Conservation (phyloP, 35 echinoderm and acorn worm genomes). For the Strongylocentrotus purpuratus region DNA sequence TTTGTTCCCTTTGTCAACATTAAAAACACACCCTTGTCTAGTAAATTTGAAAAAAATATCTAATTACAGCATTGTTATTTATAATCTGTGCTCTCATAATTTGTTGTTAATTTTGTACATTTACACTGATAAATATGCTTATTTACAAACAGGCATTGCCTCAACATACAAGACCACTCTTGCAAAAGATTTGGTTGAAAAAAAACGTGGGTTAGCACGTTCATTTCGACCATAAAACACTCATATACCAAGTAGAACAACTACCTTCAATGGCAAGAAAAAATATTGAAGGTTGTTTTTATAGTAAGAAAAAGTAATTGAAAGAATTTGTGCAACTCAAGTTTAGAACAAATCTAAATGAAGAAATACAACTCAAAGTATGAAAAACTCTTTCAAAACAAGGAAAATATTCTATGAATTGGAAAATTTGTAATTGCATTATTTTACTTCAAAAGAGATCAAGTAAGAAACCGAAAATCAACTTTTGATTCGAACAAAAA, state of each 20-base stretch:
- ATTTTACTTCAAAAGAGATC: too few relatives aligned
- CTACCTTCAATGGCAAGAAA: background rate
- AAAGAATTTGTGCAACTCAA: background rate
- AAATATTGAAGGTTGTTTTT: background rate
- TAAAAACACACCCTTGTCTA: background rate
- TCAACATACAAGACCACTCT: conserved; percentile 10
- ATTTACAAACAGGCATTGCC: conserved; percentile 2
- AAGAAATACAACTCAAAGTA: background rate
- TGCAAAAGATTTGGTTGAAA: background rate
- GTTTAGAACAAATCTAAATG: background rate
- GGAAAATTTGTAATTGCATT: background rate
- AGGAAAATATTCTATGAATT: background rate
- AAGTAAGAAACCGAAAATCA: too few relatives aligned
- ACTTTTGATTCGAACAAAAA: background rate
- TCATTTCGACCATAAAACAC: background rate
- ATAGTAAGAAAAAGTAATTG: background rate
- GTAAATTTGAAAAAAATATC: background rate
- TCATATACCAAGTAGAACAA: background rate
- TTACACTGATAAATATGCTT: background rate
- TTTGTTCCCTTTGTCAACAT: background rate
- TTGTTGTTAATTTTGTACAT: background rate
- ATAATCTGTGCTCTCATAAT: conserved; percentile 5
- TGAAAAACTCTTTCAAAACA: background rate
- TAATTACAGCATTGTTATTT: background rate
- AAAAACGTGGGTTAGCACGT: background rate